These are phyloP conservation scores for Tenualosa thibaudeaui DNA, from an alignment of 2,797 vertebrate species.

Conservation along the genomic window DNA sequence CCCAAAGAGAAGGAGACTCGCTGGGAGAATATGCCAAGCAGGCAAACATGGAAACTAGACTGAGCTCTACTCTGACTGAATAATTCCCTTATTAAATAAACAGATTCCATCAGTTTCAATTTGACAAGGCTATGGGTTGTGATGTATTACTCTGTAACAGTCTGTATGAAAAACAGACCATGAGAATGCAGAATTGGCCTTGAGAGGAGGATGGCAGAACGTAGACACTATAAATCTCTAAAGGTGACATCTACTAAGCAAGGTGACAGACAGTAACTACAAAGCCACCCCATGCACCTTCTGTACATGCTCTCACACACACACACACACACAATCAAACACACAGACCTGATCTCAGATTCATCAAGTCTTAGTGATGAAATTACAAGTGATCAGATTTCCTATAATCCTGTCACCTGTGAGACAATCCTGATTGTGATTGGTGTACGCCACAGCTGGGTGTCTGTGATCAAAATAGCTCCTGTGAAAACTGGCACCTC, in stretches of 20 bases:
- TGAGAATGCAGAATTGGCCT: neutral
- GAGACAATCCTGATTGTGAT: neutral
- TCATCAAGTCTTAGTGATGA: neutral
- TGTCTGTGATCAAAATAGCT: neutral
- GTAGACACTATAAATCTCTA: neutral
- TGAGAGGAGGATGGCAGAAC: neutral
- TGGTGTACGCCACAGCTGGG: neutral
- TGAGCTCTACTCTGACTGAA: neutral
- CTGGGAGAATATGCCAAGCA: neutral
- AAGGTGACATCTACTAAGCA: neutral
- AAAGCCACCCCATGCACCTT: slow-evolving; percentile 6
- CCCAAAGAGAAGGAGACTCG: neutral
- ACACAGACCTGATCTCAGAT: neutral
- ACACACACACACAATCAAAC: neutral
- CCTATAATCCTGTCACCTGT: neutral
- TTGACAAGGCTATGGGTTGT: neutral
- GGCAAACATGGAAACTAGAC: neutral
- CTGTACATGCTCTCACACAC: neutral
- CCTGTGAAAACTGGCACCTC: neutral
- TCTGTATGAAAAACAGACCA: neutral
- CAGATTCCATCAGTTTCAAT: neutral
- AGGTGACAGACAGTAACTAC: neutral
- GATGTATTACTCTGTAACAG: neutral
- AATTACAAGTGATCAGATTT: neutral
- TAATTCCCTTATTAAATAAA: slow-evolving; percentile 7